Evolutionary conservation across 2,888 invertebrate genomes (phyloP), one percentile per base, ranked within the genome.

Genomic region (Choristoneura rosaceana): DNA sequence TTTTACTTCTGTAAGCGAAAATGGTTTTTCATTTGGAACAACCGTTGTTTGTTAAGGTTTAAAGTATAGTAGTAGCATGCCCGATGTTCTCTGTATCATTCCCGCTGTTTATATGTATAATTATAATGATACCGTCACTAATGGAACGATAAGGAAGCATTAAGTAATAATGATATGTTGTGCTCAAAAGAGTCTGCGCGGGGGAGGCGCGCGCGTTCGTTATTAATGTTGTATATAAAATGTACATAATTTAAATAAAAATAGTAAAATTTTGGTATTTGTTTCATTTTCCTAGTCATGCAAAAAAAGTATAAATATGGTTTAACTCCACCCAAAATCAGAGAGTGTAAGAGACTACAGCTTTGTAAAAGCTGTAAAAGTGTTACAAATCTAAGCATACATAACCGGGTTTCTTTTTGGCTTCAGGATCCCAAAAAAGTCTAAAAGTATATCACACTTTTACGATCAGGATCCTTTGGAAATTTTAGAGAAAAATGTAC

Each of bases 171-270:
- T 58, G 58, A 71, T 43, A 60, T 60, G 62, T 52, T 80, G 89
- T 92, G 93, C 92, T 93, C 93, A 92, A 92, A 84, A 76, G 87
- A 87, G 87, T 86, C 80, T 77, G 81, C 80, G 79, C 84, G 87
- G 85, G 83, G 81, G 81, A 82, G 81, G 82, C 79, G 82, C 77
- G 87, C 85, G 88, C 84, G 81, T 80, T 87, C 86, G 84, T 87
- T 86, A 87, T 87, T 86, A 88, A 90, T 79, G 79, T 89, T 93
- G 93, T 93, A 93, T 88, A 93, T 93, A 93, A 91, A 90, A 90
- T 93, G 93, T 93, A 93, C 84, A 87, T 87, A 89, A 91, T 92
- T 86, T 88, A 83, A 87, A 91, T 90, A 92, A 92, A 92, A 92
- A 91, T 89, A 85, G 89, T 84, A 89, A 90, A 90, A 88, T 67